Conservation (phyloP, 2,113 vertebrate species). For the Marmota monax region DNA sequence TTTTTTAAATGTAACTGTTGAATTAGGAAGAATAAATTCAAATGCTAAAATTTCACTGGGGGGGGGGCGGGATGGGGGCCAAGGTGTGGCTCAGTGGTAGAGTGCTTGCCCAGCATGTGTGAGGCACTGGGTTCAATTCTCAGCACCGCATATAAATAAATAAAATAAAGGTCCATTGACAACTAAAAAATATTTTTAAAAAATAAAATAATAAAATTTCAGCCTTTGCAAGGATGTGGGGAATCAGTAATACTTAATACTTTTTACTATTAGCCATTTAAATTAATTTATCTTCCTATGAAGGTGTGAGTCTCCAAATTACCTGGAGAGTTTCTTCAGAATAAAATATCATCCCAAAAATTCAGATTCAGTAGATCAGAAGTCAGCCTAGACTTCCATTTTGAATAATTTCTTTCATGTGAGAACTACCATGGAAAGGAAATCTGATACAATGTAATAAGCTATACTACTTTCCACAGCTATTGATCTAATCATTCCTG, state of each 20-base stretch:
- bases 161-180: too few species aligned
- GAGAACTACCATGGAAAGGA: not conserved
- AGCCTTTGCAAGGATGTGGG: not conserved
- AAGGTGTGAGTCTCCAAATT: slow-evolving; percentile 10
- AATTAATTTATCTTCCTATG: slow-evolving; percentile 42
- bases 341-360: not conserved
- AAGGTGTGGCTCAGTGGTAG: too few species aligned
- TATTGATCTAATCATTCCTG: not conserved
- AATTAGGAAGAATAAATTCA: slow-evolving; percentile 36
- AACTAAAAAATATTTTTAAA: too few species aligned
- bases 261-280: slow-evolving; percentile 27
- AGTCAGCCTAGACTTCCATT: not conserved
- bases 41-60: not conserved
- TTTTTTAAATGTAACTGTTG: not conserved
- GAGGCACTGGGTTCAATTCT: too few species aligned
- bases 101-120: too few species aligned
- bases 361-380: not conserved
- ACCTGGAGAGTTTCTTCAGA: not conserved
- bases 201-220: not conserved
- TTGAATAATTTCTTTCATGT: not conserved
- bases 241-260: not conserved
- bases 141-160: too few species aligned
- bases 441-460: not conserved
- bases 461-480: not conserved
- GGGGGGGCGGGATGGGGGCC: rapidly evolving